Evolutionary conservation across 2,113 vertebrate species (phyloP).

Genomic region (Okapia johnstoni): DNA sequence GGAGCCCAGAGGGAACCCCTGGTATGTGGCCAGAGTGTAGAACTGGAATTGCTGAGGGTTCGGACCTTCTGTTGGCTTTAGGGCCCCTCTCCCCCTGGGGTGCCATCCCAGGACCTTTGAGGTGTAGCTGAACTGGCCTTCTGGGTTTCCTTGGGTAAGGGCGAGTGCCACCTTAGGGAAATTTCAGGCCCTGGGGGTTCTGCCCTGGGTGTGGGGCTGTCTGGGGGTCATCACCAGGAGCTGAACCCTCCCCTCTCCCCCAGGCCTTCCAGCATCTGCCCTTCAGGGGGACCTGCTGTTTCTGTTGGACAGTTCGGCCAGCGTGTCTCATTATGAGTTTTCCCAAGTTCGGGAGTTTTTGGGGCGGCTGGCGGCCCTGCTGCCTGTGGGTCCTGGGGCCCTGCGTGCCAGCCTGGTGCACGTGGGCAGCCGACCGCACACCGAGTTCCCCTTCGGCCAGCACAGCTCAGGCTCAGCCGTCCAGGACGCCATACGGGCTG

Average conservation of each 20-base stretch:
- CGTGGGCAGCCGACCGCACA: slow-evolving; percentile 87
- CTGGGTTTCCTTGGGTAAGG: background rate
- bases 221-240: background rate
- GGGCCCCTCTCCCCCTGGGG: background rate
- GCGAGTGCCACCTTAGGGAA: background rate
- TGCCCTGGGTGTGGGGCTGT: background rate
- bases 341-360: slow-evolving; percentile 90
- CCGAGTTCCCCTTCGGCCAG: slow-evolving; percentile 89
- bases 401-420: slow-evolving; percentile 91
- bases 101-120: background rate
- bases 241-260: slow-evolving; percentile 20
- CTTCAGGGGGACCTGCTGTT: slow-evolving; percentile 91
- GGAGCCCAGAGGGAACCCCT: background rate
- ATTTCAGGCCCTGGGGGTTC: background rate
- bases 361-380: slow-evolving; percentile 87
- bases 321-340: slow-evolving; percentile 93
- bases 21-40: background rate
- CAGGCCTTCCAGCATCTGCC: slow-evolving; percentile 61
- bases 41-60: background rate
- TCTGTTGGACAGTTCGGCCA: slow-evolving; percentile 94
- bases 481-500: slow-evolving; percentile 79
- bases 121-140: background rate
- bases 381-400: slow-evolving; percentile 86
- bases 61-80: background rate
- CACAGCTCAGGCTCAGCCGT: slow-evolving; percentile 73